phyloP scores from a whole-genome alignment of 1,140 invertebrate species.

The Drosophila sturtevanti region DNA sequence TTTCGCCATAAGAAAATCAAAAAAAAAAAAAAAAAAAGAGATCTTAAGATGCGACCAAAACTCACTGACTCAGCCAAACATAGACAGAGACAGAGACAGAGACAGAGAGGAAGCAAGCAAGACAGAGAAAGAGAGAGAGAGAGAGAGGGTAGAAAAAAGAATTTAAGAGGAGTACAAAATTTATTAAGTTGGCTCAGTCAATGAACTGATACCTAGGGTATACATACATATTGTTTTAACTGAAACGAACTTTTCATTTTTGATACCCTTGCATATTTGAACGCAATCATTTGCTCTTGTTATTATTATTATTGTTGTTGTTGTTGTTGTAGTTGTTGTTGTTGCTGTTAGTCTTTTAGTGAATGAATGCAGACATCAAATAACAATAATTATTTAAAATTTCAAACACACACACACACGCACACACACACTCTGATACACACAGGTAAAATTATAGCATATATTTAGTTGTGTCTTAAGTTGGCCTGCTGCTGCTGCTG shows the following conservation, averaged over 20 bases:
- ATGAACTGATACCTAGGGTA: constrained; percentile 3
- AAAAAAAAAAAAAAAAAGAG: constrained; percentile 31
- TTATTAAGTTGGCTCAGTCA: constrained; percentile 5
- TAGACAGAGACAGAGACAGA: constrained; percentile 26
- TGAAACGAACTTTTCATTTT: not conserved
- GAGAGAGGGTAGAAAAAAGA: not conserved
- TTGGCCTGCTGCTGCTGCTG: constrained; percentile 39
- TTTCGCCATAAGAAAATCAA: constrained; percentile 25
- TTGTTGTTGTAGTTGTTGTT: not conserved
- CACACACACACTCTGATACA: constrained; percentile 35
- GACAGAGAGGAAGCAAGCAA: not conserved
- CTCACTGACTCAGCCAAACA: constrained; percentile 76
- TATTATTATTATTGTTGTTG: not conserved
- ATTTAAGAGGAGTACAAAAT: not conserved
- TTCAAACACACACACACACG: constrained; percentile 48
- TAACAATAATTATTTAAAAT: constrained; percentile 70
- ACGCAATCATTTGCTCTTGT: constrained; percentile 4
- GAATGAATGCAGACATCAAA: constrained; percentile 79
- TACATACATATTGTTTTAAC: not conserved
- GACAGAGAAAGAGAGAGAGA: not conserved
- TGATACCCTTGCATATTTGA: constrained; percentile 7
- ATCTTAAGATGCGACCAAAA: constrained; percentile 34
- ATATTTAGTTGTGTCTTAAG: not conserved
- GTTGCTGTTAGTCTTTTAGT: constrained; percentile 40
- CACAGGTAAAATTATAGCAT: constrained; percentile 42